Percentiles rank a stretch among this genome's conserved stretches.
Evolutionary conservation across 2,888 invertebrate genomes (phyloP).

Genomic region (Philereme transversata): DNA sequence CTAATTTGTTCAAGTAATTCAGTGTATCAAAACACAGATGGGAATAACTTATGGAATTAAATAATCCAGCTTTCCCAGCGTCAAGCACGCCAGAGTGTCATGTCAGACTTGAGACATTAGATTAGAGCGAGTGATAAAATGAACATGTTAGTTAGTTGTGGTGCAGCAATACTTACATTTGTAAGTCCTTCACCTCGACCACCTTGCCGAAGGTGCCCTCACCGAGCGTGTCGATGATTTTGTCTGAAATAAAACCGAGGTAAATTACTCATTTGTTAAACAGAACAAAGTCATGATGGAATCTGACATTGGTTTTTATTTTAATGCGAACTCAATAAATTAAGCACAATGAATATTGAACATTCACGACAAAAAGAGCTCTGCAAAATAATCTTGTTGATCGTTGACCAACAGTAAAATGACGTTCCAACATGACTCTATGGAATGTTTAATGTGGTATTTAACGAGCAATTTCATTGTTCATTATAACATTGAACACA

Average conservation of each 20-base stretch:
- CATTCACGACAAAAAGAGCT: conserved; percentile 37
- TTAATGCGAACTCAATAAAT: conserved; percentile 19
- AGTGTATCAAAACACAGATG: conserved; percentile 5
- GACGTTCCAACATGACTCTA: conserved; percentile 64
- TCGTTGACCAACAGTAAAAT: conserved; percentile 46
- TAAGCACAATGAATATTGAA: conserved; percentile 26
- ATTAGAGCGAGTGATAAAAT: background rate
- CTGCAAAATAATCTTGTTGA: conserved; percentile 19
- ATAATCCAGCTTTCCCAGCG: background rate
- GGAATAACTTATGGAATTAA: conserved; percentile 1
- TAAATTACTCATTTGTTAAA: conserved; percentile 61
- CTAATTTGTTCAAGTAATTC: background rate
- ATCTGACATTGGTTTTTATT: conserved; percentile 52
- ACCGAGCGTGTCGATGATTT: conserved; percentile 98
- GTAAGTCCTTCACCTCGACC: conserved; percentile 98
- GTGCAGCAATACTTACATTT: conserved; percentile 89
- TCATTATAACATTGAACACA: conserved; percentile 37
- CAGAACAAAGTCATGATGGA: conserved; percentile 68
- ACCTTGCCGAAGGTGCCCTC: conserved; percentile 99
- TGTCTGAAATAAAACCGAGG: conserved; percentile 94
- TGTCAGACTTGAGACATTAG: background rate
- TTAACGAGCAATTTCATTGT: conserved; percentile 36
- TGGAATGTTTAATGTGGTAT: conserved; percentile 33
- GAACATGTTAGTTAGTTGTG: conserved; percentile 4
- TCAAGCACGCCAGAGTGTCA: too few relatives aligned